phyloP scores from a whole-genome alignment of 1,140 invertebrate species.

The Drosophila neocordata region DNA sequence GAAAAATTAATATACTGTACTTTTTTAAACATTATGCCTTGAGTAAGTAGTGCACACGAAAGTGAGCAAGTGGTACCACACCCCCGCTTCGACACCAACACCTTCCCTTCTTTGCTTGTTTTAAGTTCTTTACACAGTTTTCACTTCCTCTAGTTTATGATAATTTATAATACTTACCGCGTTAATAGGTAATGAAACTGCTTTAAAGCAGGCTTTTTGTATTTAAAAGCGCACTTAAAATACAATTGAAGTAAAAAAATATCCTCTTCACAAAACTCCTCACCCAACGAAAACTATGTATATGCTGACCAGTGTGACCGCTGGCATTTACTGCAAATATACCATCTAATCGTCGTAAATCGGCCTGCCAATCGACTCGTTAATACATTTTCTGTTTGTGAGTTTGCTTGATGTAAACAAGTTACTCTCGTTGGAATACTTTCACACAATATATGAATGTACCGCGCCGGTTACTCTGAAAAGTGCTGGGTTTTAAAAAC shows the following conservation, averaged over 20 bases:
- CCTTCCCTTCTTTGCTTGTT: conserved; percentile 18
- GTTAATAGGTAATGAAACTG: conserved; percentile 51
- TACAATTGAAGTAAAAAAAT: conserved; percentile 38
- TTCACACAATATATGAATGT: no score
- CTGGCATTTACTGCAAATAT: background rate
- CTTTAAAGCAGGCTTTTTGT: conserved; percentile 63
- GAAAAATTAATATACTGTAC: no score
- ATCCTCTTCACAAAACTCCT: conserved; percentile 26
- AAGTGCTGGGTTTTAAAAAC: no score
- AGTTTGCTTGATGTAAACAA: background rate
- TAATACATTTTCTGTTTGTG: background rate
- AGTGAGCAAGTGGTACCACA: conserved; percentile 12
- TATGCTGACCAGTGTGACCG: conserved; percentile 28
- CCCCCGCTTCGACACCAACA: conserved; percentile 20
- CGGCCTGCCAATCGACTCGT: no score
- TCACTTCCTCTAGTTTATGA: background rate
- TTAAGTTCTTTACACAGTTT: conserved; percentile 7
- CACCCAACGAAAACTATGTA: conserved; percentile 45
- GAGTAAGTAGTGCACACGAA: background rate
- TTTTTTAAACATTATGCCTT: conserved; percentile 1
- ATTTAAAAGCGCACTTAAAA: conserved; percentile 48
- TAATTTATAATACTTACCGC: conserved; percentile 50
- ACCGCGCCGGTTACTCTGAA: no score
- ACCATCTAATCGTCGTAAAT: background rate
- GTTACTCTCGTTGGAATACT: no score